A percentile compares a stretch with the other conserved stretches of the same genome.
phyloP scores from a whole-genome alignment of 2,113 vertebrate species.

The Okapia johnstoni region DNA sequence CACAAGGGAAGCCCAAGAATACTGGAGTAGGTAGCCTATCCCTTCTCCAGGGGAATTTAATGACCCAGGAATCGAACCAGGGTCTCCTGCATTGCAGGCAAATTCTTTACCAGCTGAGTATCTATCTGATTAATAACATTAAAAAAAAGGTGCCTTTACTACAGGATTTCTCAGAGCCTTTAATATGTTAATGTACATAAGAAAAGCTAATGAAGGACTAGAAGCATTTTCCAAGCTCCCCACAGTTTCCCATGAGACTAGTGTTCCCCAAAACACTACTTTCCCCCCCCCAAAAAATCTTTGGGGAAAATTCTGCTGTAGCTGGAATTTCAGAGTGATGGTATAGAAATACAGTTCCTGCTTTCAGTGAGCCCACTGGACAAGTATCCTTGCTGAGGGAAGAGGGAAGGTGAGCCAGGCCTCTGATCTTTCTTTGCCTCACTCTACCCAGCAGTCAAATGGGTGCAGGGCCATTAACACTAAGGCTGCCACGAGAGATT shows the following conservation, averaged over 20 bases:
- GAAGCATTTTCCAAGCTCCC: not conserved
- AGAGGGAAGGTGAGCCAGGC: not conserved
- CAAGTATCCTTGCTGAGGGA: not conserved
- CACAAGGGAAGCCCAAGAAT: not conserved
- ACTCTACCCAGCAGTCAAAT: not conserved
- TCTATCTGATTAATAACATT: not conserved
- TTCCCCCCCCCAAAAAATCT: not conserved
- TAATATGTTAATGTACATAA: not conserved
- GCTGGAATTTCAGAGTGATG: not conserved
- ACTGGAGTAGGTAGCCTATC: not conserved
- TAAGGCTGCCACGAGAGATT: not conserved
- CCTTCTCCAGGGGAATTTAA: not conserved
- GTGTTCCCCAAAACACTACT: not conserved
- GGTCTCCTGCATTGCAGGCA: not conserved
- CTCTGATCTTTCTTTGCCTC: not conserved
- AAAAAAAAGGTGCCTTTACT: not conserved
- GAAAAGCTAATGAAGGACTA: not conserved
- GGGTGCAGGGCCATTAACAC: not conserved
- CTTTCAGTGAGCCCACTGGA: fast-evolving
- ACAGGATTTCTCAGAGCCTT: not conserved
- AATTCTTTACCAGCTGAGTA: not conserved
- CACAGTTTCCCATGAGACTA: not conserved
- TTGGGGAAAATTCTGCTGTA: not conserved
- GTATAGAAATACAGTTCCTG: not conserved
- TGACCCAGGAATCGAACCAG: not conserved